Percentiles rank a stretch among this genome's conserved stretches.
Conservation (phyloP, 2,797 vertebrate species). For the Eulemur coronatus region DNA sequence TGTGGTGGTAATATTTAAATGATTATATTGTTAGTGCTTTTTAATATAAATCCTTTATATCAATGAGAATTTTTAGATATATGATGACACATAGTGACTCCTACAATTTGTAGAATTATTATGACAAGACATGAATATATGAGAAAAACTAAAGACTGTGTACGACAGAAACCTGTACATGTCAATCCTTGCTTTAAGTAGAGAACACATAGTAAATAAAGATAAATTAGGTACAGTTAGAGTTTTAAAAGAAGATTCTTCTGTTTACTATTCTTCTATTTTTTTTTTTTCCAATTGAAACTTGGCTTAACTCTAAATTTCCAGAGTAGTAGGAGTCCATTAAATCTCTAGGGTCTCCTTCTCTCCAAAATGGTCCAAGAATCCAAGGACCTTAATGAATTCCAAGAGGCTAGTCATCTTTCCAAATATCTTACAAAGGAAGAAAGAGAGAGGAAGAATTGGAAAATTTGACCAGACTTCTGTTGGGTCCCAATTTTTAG, state of each 20-base stretch:
- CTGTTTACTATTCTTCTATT: neutral
- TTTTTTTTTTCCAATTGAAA: neutral
- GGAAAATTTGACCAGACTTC: neutral
- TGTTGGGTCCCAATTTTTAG: neutral
- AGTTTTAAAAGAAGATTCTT: constrained; percentile 9
- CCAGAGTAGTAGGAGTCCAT: neutral
- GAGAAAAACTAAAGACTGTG: neutral
- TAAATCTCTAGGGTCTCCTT: neutral
- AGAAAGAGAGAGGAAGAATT: constrained; percentile 24
- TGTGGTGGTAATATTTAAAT: constrained; percentile 13
- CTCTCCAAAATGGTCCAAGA: neutral
- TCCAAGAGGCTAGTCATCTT: constrained; percentile 28
- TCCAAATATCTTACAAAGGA: constrained; percentile 9
- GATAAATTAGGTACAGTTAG: neutral
- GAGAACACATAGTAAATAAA: neutral
- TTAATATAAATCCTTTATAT: constrained; percentile 21
- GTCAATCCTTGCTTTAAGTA: neutral
- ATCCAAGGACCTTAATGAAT: neutral
- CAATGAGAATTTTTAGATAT: constrained; percentile 27
- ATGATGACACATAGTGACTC: neutral
- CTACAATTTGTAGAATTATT: constrained; percentile 3
- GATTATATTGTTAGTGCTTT: neutral
- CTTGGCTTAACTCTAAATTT: neutral
- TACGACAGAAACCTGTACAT: neutral
- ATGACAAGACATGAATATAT: neutral